A percentile compares a stretch with the other conserved stretches of the same genome.
Evolutionary conservation across 2,888 invertebrate genomes (phyloP).

Genomic region (Altica lythri): DNA sequence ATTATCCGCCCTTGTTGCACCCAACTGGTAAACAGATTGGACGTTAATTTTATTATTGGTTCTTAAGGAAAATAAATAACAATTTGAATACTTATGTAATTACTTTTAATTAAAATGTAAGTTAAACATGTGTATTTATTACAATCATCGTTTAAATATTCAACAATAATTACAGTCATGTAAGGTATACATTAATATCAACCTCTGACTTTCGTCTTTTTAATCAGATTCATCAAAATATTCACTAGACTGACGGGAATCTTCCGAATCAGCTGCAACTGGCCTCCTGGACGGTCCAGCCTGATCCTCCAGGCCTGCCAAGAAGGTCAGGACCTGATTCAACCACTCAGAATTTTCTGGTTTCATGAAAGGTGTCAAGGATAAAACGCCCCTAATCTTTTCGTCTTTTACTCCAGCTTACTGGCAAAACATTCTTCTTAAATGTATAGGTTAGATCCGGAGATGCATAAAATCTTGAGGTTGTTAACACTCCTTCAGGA

Average conservation of each 20-base stretch:
- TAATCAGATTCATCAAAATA: not conserved
- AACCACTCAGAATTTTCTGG: not conserved
- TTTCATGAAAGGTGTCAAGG: not conserved
- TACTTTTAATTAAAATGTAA: not conserved
- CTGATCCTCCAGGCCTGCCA: not conserved
- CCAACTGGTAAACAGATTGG: too few relatives aligned
- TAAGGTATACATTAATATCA: not conserved
- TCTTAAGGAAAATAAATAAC: too few relatives aligned
- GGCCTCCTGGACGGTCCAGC: not conserved
- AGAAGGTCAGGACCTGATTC: not conserved
- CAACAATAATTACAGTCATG: not conserved
- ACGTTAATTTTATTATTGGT: too few relatives aligned
- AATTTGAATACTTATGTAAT: too few relatives aligned
- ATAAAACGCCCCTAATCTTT: not conserved
- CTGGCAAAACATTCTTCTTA: not conserved
- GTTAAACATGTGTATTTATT: not conserved
- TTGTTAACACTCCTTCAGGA: not conserved
- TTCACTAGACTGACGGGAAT: not conserved
- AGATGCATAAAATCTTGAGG: not conserved
- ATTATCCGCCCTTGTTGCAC: not conserved
- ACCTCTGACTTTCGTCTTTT: not conserved
- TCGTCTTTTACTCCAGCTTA: not conserved
- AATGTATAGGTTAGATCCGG: not conserved
- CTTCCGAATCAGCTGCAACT: too few relatives aligned
- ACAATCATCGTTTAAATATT: not conserved